These are phyloP conservation scores for Eupithecia centaureata DNA, from an alignment of 2,888 invertebrate species.

Conservation along the genomic window DNA sequence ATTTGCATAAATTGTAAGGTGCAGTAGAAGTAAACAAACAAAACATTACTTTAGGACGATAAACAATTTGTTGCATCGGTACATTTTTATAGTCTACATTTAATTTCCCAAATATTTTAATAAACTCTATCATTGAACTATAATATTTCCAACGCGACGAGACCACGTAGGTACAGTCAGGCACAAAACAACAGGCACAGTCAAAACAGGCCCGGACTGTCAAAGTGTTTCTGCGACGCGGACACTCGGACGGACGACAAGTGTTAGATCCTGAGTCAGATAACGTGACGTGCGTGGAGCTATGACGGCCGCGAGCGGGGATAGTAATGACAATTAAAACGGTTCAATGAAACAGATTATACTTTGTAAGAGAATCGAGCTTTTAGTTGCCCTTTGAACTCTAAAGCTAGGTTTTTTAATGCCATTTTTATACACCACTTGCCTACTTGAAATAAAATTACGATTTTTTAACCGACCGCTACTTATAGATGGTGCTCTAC, in stretches of 20 bases:
- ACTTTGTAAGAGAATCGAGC: neutral
- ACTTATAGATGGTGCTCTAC: no score
- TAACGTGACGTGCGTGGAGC: slow-evolving; percentile 40
- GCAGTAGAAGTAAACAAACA: no score
- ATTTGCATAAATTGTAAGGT: no score
- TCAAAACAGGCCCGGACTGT: slow-evolving; percentile 37
- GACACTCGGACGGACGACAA: slow-evolving; percentile 49
- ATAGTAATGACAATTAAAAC: slow-evolving; percentile 44
- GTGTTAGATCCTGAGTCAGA: slow-evolving; percentile 45
- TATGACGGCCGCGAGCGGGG: slow-evolving; percentile 37
- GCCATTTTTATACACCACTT: neutral
- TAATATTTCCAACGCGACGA: neutral
- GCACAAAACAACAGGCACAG: slow-evolving; percentile 39
- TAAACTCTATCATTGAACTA: neutral
- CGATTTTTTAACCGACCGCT: no score
- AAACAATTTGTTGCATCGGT: neutral
- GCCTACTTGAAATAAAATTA: neutral
- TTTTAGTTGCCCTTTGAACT: neutral
- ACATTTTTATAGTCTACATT: neutral
- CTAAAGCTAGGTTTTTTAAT: neutral
- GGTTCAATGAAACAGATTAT: slow-evolving; percentile 6
- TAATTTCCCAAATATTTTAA: neutral
- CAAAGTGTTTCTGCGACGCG: slow-evolving; percentile 36
- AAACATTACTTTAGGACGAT: neutral
- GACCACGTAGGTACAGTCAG: slow-evolving; percentile 10